phyloP scores from a whole-genome alignment of 1,140 invertebrate species.

The Zaprionus nigranus region DNA sequence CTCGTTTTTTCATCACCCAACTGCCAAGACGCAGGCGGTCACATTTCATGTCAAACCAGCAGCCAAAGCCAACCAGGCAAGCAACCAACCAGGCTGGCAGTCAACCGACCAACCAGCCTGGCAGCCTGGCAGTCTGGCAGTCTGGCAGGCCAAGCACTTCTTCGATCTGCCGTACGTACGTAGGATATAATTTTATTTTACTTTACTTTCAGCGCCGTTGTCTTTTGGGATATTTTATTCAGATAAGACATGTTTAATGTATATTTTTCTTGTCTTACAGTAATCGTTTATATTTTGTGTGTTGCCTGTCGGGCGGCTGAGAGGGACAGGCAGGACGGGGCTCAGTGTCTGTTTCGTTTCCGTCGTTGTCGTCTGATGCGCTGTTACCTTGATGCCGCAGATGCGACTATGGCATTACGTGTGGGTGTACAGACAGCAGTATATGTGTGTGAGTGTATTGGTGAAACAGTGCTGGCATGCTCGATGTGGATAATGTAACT shows the following conservation, averaged over 20 bases:
- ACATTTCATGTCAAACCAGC: conserved; percentile 56
- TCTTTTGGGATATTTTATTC: conserved; percentile 83
- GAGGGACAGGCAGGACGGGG: not conserved
- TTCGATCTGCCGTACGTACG: conserved; percentile 57
- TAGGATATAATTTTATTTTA: conserved; percentile 79
- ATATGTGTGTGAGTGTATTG: conserved; percentile 24
- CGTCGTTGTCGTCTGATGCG: conserved; percentile 64
- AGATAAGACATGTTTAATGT: conserved; percentile 83
- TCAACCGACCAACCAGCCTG: not conserved
- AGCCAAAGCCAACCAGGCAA: conserved; percentile 8
- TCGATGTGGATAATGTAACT: conserved; percentile 74
- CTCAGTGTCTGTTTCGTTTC: conserved; percentile 71
- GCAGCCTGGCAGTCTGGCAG: not conserved
- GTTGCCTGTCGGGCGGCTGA: conserved; percentile 25
- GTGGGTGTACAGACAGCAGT: not conserved
- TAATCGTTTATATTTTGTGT: conserved; percentile 83
- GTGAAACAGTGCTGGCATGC: conserved; percentile 31
- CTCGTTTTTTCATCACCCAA: conserved; percentile 16
- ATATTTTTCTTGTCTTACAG: conserved; percentile 82
- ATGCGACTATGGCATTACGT: conserved; percentile 43
- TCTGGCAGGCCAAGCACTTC: conserved; percentile 38
- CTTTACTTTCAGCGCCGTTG: conserved; percentile 81
- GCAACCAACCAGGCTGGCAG: conserved; percentile 12
- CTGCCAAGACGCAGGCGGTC: conserved; percentile 47
- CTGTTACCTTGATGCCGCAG: conserved; percentile 67